A percentile compares a stretch with the other conserved stretches of the same genome.
These are phyloP conservation scores for Drosophila serrata DNA, from an alignment of 1,140 invertebrate species.

Conservation along the genomic window DNA sequence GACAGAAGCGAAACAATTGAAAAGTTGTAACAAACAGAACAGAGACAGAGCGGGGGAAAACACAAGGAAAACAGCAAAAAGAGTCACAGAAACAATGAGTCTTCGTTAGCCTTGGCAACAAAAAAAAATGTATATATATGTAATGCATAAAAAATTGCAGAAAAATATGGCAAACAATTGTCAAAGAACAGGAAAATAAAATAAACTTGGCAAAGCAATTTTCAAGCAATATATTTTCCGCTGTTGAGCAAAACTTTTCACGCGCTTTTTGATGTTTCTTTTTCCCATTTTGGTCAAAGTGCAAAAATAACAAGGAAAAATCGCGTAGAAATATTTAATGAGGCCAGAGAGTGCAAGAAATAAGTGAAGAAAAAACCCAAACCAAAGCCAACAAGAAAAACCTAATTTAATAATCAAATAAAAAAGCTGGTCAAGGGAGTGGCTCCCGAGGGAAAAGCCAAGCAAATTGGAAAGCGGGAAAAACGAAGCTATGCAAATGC, in stretches of 20 bases:
- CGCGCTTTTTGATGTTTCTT: conserved; percentile 73
- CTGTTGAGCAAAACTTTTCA: conserved; percentile 70
- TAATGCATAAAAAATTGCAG: conserved; percentile 39
- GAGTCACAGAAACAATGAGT: conserved; percentile 57
- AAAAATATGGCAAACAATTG: conserved; percentile 64
- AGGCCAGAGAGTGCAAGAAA: conserved; percentile 34
- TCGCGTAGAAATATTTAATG: conserved; percentile 73
- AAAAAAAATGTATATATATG: not conserved
- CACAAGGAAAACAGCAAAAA: conserved; percentile 12
- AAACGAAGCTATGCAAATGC: conserved; percentile 55
- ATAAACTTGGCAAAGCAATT: conserved; percentile 64
- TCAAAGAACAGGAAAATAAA: conserved; percentile 48
- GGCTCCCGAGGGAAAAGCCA: conserved; percentile 37
- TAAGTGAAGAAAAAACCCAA: conserved; percentile 1
- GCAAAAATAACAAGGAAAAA: conserved; percentile 73
- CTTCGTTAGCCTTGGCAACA: conserved; percentile 50
- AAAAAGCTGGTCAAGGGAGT: conserved; percentile 60
- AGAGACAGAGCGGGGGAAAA: conserved; percentile 40
- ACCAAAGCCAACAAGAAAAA: conserved; percentile 40
- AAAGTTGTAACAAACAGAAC: conserved; percentile 72
- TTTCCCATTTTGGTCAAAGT: conserved; percentile 41
- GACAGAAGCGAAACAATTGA: conserved; percentile 82
- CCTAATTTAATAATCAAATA: conserved; percentile 82
- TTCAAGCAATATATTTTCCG: conserved; percentile 78
- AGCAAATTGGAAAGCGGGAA: conserved; percentile 15